Evolutionary conservation across 1,140 invertebrate species (phyloP), one percentile per base, ranked within the genome.

Genomic region (Leucophenga varia): DNA sequence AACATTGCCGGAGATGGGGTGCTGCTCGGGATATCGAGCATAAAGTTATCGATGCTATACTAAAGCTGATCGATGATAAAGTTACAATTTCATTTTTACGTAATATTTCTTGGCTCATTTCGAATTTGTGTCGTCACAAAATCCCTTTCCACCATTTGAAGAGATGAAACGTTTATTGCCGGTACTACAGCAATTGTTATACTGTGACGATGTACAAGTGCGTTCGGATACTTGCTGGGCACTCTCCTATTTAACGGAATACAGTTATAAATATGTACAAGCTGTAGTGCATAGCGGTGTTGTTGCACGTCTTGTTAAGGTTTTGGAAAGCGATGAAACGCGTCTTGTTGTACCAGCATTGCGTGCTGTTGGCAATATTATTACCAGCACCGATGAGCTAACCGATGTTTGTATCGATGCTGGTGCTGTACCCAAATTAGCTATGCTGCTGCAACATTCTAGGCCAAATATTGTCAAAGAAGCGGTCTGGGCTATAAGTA

Each of bases 61-160:
- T 42, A 14, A 5, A 5, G 6, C 14, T 35, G 32, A 9, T 35
- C 7, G 14, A 6, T 35, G 5, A 41, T 13, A 36, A 39, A 47
- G 10, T 43, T 3, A 19, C 9, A 7, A 35, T 47, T 17, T 17
- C 37, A 21, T 13, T 20, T 14, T 6, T 18, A 21, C 83, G 93
- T 55, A 97, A 97, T 78, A 91, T 91, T 16, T 93, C 95, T 6
- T 97, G 94, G 94, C 89, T 91, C 52, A 74, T 97, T 37, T 95
- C 92, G 36, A 97, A 97, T 78, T 77, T 97, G 25, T 96, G 93
- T 76, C 81, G 94, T 72, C 93, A 93, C 9, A 97, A 79, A 94
- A 88, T 79, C 93, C 94, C 19, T 85, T 91, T 1, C 90, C 92
- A 14, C 87, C 93, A 61, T 97, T 97, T 78, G 74, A 82, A 34